Conservation (phyloP, 2,113 vertebrate species). For the Micronisus gabar region DNA sequence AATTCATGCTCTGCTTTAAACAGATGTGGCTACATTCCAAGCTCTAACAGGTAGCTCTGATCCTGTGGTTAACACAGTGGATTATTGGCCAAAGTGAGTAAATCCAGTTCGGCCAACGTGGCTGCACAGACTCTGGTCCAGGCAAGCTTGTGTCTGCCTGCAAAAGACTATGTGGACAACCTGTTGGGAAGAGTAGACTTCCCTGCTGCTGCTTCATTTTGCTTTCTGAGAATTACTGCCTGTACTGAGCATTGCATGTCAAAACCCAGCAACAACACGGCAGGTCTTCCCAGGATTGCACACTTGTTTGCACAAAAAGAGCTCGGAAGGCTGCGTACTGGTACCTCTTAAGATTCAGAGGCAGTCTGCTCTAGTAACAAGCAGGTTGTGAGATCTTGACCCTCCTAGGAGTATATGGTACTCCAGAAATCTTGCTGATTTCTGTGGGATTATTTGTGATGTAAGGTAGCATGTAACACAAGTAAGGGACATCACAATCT, state of each 20-base stretch:
- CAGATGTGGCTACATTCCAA: neutral
- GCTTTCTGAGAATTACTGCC: neutral
- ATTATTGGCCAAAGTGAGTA: neutral
- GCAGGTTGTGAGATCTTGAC: neutral
- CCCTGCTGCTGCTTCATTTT: neutral
- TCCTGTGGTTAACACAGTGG: neutral
- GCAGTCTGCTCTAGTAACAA: neutral
- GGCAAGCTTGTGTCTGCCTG: neutral
- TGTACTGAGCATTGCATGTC: accelerated
- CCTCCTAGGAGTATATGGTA: neutral
- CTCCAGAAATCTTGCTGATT: neutral
- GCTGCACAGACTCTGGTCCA: neutral
- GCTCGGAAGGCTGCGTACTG: neutral
- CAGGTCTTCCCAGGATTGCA: neutral
- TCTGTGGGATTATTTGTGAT: conserved; percentile 9
- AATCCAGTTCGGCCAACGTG: neutral
- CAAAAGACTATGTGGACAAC: neutral
- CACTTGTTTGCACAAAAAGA: neutral
- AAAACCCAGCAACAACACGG: neutral
- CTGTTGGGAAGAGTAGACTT: neutral
- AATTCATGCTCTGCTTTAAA: neutral
- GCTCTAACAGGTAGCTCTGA: neutral
- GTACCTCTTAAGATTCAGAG: neutral
- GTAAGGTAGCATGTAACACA: neutral
- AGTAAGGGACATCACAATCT: conserved; percentile 17